Conservation (phyloP, 2,888 invertebrate genomes). For the Agrilus mali region DNA sequence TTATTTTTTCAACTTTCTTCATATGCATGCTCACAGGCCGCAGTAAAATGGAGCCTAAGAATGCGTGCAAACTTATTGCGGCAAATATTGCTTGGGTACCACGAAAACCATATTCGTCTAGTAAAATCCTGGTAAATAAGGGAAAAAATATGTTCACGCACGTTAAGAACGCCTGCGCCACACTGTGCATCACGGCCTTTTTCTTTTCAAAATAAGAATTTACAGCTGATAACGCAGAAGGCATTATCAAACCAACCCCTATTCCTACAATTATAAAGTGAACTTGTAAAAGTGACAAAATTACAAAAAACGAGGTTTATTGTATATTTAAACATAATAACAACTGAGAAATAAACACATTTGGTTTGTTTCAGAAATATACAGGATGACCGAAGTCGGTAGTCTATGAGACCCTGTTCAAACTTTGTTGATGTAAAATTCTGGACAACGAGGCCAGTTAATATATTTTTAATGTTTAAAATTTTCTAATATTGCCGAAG, state of each 20-base stretch:
- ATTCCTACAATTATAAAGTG: constrained; percentile 38
- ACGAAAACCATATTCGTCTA: constrained; percentile 53
- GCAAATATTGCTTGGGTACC: constrained; percentile 56
- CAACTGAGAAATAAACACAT: background rate
- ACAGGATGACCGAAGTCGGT: no score
- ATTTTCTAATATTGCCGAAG: no score
- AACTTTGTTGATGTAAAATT: no score
- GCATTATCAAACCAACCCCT: constrained; percentile 61
- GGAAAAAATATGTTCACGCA: constrained; percentile 57
- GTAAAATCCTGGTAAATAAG: constrained; percentile 45
- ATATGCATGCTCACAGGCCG: constrained; percentile 65
- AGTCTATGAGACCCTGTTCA: no score
- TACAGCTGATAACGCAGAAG: constrained; percentile 59
- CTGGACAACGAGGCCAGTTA: no score
- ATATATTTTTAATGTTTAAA: no score
- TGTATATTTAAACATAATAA: no score
- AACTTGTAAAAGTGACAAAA: constrained; percentile 8
- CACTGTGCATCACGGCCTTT: constrained; percentile 60
- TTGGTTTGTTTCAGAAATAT: background rate
- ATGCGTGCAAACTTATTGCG: constrained; percentile 51
- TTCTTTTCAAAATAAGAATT: constrained; percentile 61
- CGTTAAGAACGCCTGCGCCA: constrained; percentile 59
- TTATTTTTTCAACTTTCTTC: constrained; percentile 27
- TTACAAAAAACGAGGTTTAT: no score
- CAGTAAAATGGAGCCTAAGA: constrained; percentile 58